Conservation (phyloP, 1,140 invertebrate genomes). For the Drosophila sechellia region DNA sequence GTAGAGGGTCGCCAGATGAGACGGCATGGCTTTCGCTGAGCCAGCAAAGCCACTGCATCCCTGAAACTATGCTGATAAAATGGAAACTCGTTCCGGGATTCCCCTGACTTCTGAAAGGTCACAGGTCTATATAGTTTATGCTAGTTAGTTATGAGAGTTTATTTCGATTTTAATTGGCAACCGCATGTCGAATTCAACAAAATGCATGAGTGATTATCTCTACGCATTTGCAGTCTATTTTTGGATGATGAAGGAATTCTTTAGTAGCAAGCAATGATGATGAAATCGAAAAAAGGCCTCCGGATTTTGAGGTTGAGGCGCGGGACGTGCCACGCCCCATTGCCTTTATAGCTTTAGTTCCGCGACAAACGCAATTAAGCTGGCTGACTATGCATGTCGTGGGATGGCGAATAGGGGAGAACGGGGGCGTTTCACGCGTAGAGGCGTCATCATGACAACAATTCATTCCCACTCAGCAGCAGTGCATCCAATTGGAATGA, state of each 20-base stretch:
- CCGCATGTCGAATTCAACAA: too few relatives aligned
- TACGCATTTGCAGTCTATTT: neutral
- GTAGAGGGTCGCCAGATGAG: slow-evolving; percentile 2
- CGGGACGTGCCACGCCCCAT: neutral
- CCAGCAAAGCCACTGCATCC: neutral
- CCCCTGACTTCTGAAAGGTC: too few relatives aligned
- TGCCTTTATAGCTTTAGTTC: neutral
- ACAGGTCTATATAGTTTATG: neutral
- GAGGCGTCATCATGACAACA: slow-evolving; percentile 8
- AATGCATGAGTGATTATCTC: neutral
- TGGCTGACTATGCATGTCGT: too few relatives aligned
- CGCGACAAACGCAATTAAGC: slow-evolving; percentile 13
- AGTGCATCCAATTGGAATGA: slow-evolving; percentile 1
- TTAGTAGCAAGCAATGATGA: too few relatives aligned
- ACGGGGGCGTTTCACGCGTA: neutral
- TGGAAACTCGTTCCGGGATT: neutral
- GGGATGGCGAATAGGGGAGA: too few relatives aligned
- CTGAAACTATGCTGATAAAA: neutral
- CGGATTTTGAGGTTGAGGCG: neutral
- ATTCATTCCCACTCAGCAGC: too few relatives aligned
- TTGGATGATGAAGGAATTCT: too few relatives aligned
- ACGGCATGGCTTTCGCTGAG: neutral
- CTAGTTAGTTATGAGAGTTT: too few relatives aligned
- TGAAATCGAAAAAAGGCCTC: neutral
- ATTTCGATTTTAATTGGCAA: too few relatives aligned